Evolutionary conservation across 2,113 vertebrate species (phyloP), one percentile per base, ranked within the genome.

Genomic region (Rhea pennata): DNA sequence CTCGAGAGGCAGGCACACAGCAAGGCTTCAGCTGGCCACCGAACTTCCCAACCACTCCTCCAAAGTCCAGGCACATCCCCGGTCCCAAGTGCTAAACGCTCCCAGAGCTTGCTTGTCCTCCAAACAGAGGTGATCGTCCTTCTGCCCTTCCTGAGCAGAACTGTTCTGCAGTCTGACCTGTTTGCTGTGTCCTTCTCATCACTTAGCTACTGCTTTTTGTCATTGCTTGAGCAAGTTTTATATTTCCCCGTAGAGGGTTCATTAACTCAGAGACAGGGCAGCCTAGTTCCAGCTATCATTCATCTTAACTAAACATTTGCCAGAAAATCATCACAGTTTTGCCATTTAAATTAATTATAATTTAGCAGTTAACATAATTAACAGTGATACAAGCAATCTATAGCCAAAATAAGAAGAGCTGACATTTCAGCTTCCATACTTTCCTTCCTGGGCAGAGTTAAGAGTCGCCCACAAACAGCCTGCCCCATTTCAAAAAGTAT

Each of bases 321-420:
- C 61, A 81, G 93, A 95, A 95, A 94, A 6, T 64, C 2, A 83
- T 91, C 59, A 67, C 50, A 54, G n/a, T 44, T 83, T 88, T 90
- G 26, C 48, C 46, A 62, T 90, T 93, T 88, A 80, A 91, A 88
- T 42, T 89, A 94, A 96, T 80, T 79, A 59, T 62, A 40, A 42
- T 91, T 94, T 88, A 82, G 64, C n/a, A 44, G 29, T 85, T 88
- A 78, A 80, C 9, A 62, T 66, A 85, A 92, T 80, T 92, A 94
- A 71, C n/a, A 65, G 66, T 67, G 15, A 82, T 58, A 76, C 20
- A 73, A 86, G 36, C 16, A 91, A 62, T 64, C n/a, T 31, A 42
- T 33, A 70, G 27, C 20, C 27, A 87, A 48, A 81, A 64, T 36
- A 64, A 72, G n/a, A 59, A 48, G 58, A 82, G 72, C 58, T 82